phyloP scores from a whole-genome alignment of 2,888 invertebrate genomes.

The Mongoloraphidia duomilia region DNA sequence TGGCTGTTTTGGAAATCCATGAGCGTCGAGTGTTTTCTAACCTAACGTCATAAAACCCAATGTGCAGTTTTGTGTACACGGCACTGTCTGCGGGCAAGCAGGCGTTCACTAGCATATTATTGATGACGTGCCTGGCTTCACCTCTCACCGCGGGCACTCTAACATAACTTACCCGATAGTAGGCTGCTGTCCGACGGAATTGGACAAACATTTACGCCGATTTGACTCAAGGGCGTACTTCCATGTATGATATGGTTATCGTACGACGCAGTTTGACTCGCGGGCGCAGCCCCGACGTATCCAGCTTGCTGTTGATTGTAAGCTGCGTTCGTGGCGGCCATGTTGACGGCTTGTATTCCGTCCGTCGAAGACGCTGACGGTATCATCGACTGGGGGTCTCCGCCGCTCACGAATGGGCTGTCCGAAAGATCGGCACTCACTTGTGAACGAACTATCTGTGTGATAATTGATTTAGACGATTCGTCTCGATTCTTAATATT shows the following conservation, averaged over 20 bases:
- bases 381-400: constrained; percentile 23
- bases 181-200: constrained; percentile 34
- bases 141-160: too few species aligned
- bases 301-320: constrained; percentile 4
- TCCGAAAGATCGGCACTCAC: constrained; percentile 24
- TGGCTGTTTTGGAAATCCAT: too few species aligned
- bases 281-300: background rate
- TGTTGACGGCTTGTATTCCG: constrained; percentile 1
- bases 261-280: constrained; percentile 28
- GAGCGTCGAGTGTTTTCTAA: too few species aligned
- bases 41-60: too few species aligned
- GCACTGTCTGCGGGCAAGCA: too few species aligned
- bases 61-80: too few species aligned
- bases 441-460: too few species aligned
- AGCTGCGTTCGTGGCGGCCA: constrained; percentile 2
- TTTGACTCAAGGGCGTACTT: constrained; percentile 75
- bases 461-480: too few species aligned
- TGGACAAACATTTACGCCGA: constrained; percentile 57
- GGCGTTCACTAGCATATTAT: too few species aligned
- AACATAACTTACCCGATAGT: constrained; percentile 27
- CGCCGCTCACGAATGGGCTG: constrained; percentile 19
- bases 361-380: constrained; percentile 2
- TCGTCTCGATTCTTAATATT: too few species aligned
- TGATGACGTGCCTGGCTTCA: too few species aligned
- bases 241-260: constrained; percentile 52